Conservation (phyloP, 92 coral and sea anemone species). For the Phymanthus crucifer region DNA sequence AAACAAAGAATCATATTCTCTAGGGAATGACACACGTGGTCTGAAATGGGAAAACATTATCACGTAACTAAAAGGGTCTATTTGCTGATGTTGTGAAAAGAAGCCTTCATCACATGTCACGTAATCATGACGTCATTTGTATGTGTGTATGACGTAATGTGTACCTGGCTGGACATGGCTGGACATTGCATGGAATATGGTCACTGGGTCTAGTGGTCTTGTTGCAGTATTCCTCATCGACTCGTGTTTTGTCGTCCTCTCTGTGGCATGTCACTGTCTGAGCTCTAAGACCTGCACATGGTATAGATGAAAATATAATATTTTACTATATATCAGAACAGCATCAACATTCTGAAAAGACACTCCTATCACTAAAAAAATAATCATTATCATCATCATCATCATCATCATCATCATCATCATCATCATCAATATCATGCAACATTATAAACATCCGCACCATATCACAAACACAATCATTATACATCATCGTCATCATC, state of each 20-base stretch:
- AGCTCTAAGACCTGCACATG: conserved; percentile 14
- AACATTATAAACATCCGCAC: background rate
- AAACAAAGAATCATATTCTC: no score
- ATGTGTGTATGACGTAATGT: background rate
- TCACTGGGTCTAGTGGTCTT: conserved; percentile 13
- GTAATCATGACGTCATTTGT: background rate
- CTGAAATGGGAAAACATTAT: no score
- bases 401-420: no score
- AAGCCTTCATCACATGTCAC: no score
- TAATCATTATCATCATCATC: no score
- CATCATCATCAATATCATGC: background rate
- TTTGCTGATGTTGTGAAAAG: no score
- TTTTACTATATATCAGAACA: background rate
- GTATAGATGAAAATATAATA: background rate
- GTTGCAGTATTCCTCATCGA: conserved; percentile 18
- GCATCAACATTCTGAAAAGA: no score
- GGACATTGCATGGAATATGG: conserved; percentile 16
- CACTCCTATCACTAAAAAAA: no score
- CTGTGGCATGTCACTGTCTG: conserved; percentile 44
- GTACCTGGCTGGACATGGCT: conserved; percentile 50
- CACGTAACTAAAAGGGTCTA: no score
- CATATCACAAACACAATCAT: no score
- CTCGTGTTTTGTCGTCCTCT: conserved; percentile 35
- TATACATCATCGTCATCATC: no score
- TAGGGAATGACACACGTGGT: no score